Base-by-base conservation (phyloP, 2,797 vertebrate genomes). In the Helarctos malayanus region DNA sequence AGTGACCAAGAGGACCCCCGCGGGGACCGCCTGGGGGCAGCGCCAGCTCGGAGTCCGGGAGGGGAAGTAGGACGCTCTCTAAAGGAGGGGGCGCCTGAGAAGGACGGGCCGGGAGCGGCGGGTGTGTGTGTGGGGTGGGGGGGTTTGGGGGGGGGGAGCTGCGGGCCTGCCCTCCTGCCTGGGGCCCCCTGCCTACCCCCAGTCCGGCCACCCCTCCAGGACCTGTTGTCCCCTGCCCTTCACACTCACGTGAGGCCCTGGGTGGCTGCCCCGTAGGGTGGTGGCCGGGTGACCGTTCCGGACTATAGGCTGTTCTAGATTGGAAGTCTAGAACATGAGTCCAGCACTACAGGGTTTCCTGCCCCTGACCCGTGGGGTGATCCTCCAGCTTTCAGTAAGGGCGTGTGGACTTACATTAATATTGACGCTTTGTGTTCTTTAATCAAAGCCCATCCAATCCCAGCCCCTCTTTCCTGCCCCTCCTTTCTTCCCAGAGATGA, bases 321-420 rank as follows among this genome's bases (percentile, higher is more conserved):
- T 9, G 23, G 21, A 61, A 59, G 7, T n/a, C 57, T 52, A 0
- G 15, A 8, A 38, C 7, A 11, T 3, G 5, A 1, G 7, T 57
- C 41, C 4, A 0, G 57, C 11, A n/a, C 57, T 38, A 27, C n/a
- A 5, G 87, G 32, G 57, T 52, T 38, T 38, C 23, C 0, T 9
- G 38, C 25, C 23, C 79, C 25, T 38, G 21, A 27, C 41, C 1
- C 21, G 3, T 52, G 47, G 47, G 47, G 4, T 27, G 56, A 13
- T 29, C 63, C n/a, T 54, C 47, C 18, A 1, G 59, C n/a, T 79
- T 54, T 32, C 88, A 7, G 3, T 18, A 21, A 63, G n/a, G 25
- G n/a, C 47, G 1, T 4, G 0, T 65, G 47, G n/a, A 79, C 35
- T 5, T 65, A 32, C 0, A 21, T 35, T 23, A 65, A 41, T 54